Evolutionary conservation across 2,888 invertebrate genomes (phyloP).

Genomic region (Kryphioiulus occultus): DNA sequence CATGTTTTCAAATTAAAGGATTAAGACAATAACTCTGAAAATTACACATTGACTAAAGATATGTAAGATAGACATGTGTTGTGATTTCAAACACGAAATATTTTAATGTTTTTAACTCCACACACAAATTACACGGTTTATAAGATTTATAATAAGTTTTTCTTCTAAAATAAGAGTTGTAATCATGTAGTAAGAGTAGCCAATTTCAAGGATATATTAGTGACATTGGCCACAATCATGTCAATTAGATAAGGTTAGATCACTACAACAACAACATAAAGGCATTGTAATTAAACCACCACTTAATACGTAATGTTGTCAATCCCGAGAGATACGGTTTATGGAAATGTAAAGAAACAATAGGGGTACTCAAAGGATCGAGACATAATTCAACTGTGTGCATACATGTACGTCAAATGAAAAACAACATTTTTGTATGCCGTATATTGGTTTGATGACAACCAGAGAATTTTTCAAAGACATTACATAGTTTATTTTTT

Average conservation of each 20-base stretch:
- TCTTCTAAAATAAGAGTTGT: neutral
- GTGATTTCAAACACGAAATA: conserved; percentile 39
- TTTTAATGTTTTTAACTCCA: conserved; percentile 32
- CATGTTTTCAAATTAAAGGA: neutral
- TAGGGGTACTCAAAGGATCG: too few species aligned
- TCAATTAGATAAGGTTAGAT: conserved; percentile 7
- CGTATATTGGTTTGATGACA: too few species aligned
- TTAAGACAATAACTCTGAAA: neutral
- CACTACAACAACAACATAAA: neutral
- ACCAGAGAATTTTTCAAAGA: too few species aligned
- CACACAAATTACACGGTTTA: conserved; percentile 30
- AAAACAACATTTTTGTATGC: too few species aligned
- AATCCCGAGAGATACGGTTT: neutral
- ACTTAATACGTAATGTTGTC: conserved; percentile 17
- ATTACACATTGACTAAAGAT: neutral
- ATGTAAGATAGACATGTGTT: conserved; percentile 4
- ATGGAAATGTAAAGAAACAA: neutral
- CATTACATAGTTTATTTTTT: too few species aligned
- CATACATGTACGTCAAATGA: too few species aligned
- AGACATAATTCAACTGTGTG: too few species aligned
- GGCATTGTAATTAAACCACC: conserved; percentile 14
- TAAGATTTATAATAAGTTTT: neutral
- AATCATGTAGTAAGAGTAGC: conserved; percentile 27
- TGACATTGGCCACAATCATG: neutral
- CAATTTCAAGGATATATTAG: conserved; percentile 19